Evolutionary conservation across 2,113 vertebrate species (phyloP).

Genomic region (Phainopepla nitens): DNA sequence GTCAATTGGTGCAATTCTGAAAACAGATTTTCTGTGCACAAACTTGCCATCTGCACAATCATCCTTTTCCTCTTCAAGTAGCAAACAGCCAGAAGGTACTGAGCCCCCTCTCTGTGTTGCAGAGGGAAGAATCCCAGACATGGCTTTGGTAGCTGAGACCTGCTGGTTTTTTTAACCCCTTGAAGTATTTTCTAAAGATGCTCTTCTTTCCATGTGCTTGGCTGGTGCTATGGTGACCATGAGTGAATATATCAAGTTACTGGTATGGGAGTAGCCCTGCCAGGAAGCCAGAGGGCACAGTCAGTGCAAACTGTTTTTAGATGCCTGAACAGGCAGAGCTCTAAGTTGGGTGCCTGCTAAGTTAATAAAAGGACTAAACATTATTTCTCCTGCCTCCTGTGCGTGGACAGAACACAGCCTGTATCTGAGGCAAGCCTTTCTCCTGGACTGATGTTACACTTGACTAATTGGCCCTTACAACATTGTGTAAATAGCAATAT

Average conservation of each 20-base stretch:
- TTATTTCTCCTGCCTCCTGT: background rate
- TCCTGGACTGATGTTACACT: background rate
- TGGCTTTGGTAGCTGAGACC: background rate
- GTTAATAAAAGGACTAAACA: slow-evolving; percentile 14
- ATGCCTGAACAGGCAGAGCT: slow-evolving; percentile 17
- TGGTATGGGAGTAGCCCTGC: slow-evolving; percentile 36
- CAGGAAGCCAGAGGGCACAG: slow-evolving; percentile 39
- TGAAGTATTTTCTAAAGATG: slow-evolving; percentile 52
- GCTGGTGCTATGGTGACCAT: slow-evolving; percentile 48
- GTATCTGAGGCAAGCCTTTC: background rate
- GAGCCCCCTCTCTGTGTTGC: background rate
- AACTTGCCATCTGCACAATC: background rate
- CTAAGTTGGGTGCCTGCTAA: slow-evolving; percentile 13
- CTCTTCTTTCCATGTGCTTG: slow-evolving; percentile 34
- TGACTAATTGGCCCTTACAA: background rate
- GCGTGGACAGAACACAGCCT: background rate
- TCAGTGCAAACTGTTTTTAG: slow-evolving; percentile 50
- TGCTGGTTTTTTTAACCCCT: slow-evolving; percentile 12
- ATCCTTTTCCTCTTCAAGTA: background rate
- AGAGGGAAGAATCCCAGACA: background rate
- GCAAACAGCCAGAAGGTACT: background rate
- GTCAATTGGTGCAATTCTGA: background rate
- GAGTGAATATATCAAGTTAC: slow-evolving; percentile 38
- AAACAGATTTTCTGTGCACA: background rate
- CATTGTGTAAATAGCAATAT: background rate